Base-by-base conservation (phyloP, 2,113 vertebrate species). In the Anolis sagrei region DNA sequence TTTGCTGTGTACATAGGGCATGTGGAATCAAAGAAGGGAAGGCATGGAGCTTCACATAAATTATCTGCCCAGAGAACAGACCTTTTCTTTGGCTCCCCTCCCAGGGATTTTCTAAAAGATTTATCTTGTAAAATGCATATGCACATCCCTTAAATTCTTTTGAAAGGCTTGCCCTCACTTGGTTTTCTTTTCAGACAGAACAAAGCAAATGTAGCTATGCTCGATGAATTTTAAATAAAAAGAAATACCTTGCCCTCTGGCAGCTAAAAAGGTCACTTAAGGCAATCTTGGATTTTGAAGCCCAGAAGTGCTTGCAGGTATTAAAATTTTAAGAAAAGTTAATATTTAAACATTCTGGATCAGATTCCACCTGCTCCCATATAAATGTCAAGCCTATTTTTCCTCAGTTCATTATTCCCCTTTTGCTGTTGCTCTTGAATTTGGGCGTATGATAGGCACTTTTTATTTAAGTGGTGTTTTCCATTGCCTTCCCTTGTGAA, bases 241-340 rank as follows among this genome's bases (percentile, higher is more conserved):
- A 36, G 62, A 79, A 36, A 86, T 75, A 36, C 27, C 58, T 86
- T 75, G 23, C 69, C 80, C n/a, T 64, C 64, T 64, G 10, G n/a
- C 39, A 49, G 77, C 68, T 86, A 74, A 73, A 80, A 86, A 86
- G 77, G 77, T 80, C 69, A 86, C n/a, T 73, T 79, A 39, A 73
- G 36, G 70, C 79, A 80, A 86, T 79, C 77, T 75, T 86, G 72
- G 70, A 85, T 51, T 5, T 78, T 14, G 64, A 81, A 49, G 58
- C 58, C 61, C 19, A 36, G 69, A 51, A 66, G 61, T 74, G 54
- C 39, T 80, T 86, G 77, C 25, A 27, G 44, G 58, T 27, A 81
- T 81, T 86, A 80, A 74, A 48, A 36, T 81, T 80, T 74, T 74
- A 51, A 80, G 84, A 29, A 66, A 75, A 75, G 70, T 85, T 79